These are phyloP conservation scores for Meteorus sp. DNA, from an alignment of 1,140 invertebrate species.

Conservation along the genomic window DNA sequence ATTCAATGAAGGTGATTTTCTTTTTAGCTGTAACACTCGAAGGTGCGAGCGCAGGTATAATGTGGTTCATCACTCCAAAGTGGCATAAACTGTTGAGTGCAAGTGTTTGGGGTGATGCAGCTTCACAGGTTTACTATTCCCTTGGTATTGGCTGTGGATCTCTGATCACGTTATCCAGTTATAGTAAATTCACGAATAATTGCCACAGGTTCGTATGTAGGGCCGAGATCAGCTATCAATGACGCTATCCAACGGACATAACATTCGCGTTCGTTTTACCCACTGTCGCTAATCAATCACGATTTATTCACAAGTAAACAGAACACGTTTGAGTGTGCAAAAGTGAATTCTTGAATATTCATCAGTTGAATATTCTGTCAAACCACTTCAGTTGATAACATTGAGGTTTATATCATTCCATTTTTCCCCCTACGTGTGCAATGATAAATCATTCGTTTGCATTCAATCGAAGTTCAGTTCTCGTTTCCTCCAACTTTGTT, in stretches of 20 bases:
- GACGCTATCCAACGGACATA: constrained; percentile 3
- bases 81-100: constrained; percentile 68
- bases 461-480: no score
- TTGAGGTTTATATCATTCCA: no score
- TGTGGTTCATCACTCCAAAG: constrained; percentile 76
- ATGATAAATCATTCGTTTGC: no score
- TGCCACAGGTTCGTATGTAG: constrained; percentile 59
- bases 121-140: constrained; percentile 75
- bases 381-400: no score
- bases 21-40: constrained; percentile 66
- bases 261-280: not conserved
- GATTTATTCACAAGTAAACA: constrained; percentile 17
- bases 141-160: constrained; percentile 73
- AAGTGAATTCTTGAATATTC: no score
- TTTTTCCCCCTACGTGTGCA: no score
- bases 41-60: constrained; percentile 71
- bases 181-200: constrained; percentile 75
- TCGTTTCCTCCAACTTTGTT: no score
- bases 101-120: constrained; percentile 66
- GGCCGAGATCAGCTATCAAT: constrained; percentile 1
- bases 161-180: constrained; percentile 73
- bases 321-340: no score
- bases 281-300: constrained; percentile 1
- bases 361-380: not conserved
- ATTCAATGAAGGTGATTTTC: constrained; percentile 16